phyloP scores from a whole-genome alignment of 2,888 invertebrate genomes.

The Spialia ferax region DNA sequence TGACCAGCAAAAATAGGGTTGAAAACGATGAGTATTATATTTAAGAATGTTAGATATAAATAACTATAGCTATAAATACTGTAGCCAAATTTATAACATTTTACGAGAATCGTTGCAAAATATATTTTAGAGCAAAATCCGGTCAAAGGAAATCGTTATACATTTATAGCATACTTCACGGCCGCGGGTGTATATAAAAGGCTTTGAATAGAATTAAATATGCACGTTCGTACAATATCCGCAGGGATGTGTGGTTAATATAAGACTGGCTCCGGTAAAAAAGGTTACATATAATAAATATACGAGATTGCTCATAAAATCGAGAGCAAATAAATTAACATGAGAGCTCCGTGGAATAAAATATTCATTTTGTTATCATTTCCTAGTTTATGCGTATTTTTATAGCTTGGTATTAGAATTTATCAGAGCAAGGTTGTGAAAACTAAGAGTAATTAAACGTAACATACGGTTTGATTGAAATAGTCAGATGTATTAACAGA shows the following conservation, averaged over 20 bases:
- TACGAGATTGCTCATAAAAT: slow-evolving; percentile 7
- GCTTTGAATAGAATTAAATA: slow-evolving; percentile 37
- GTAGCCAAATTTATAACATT: slow-evolving; percentile 1
- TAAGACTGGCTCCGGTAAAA: slow-evolving; percentile 20
- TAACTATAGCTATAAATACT: neutral
- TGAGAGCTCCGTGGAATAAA: neutral
- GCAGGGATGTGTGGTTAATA: slow-evolving; percentile 18
- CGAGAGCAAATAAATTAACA: slow-evolving; percentile 2
- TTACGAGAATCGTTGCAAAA: slow-evolving; percentile 20
- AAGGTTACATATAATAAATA: slow-evolving; percentile 1
- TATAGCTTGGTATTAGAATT: neutral
- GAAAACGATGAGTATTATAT: neutral
- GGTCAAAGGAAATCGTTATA: slow-evolving; percentile 30
- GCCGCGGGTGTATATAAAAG: slow-evolving; percentile 22
- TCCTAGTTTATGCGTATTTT: neutral
- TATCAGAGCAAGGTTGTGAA: no score
- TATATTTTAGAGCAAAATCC: slow-evolving; percentile 12
- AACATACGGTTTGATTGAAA: no score
- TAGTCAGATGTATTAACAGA: no score
- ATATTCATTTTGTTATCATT: neutral
- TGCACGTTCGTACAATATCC: slow-evolving; percentile 32
- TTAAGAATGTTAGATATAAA: neutral
- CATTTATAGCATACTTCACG: slow-evolving; percentile 22
- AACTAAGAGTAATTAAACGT: no score
- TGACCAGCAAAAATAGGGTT: neutral